Conservation (phyloP, 2,113 vertebrate genomes). For the Thalassoma bifasciatum region DNA sequence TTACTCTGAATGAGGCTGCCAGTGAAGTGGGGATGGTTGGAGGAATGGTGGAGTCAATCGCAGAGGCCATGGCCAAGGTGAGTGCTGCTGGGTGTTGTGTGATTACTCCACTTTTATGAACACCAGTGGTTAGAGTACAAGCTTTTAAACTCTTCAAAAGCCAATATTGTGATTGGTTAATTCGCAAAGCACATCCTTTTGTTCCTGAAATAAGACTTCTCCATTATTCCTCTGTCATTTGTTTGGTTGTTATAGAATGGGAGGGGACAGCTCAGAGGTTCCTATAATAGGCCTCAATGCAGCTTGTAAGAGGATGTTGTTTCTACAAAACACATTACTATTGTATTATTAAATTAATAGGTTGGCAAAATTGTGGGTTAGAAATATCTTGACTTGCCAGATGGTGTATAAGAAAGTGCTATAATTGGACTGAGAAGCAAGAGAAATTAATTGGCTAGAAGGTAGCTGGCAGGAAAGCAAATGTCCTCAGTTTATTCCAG, state of each 20-base stretch:
- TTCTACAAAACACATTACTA: neutral
- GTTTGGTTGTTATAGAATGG: neutral
- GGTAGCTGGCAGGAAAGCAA: neutral
- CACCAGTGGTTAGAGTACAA: neutral
- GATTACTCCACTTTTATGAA: neutral
- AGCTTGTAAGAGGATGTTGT: neutral
- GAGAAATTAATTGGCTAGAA: neutral
- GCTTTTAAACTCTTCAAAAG: neutral
- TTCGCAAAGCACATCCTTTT: neutral
- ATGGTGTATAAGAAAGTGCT: neutral
- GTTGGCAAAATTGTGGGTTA: neutral
- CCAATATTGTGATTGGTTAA: neutral
- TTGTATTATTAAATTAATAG: neutral
- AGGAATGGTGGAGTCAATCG: conserved; percentile 97
- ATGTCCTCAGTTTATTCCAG: conserved; percentile 4
- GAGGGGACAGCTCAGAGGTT: neutral
- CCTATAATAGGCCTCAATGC: neutral
- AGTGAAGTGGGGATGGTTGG: conserved; percentile 98
- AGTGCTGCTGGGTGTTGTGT: conserved; percentile 40
- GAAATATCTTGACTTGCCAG: neutral
- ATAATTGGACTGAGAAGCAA: conserved; percentile 3
- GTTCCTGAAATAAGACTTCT: neutral
- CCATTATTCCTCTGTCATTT: neutral
- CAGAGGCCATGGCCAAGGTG: conserved; percentile 96
- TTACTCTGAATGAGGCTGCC: conserved; percentile 95